Base-by-base conservation (phyloP, 2,113 vertebrate species). In the Tinamus guttatus region DNA sequence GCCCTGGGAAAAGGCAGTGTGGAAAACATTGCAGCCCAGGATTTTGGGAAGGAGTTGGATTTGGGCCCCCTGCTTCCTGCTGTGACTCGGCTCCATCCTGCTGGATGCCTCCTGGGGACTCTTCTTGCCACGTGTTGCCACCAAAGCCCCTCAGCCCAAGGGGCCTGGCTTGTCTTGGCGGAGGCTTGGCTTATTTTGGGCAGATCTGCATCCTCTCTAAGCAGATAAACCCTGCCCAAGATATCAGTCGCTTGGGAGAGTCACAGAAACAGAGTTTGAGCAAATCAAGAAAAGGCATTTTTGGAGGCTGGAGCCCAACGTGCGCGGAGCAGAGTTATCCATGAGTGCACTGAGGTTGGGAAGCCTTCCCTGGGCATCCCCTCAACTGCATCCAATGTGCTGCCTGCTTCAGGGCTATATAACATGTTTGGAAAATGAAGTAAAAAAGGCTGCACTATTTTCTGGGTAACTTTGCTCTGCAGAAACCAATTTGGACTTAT, bases 301-400 rank as follows among this genome's bases (percentile, higher is more conserved):
- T 89, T 97, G 58, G 89, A 40, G 92, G 97, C 67, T 19, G 63
- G 27, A 91, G 64, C 81, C 63, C 14, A 87, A 22, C 21, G 80
- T 91, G 59, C 27, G 5, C 75, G 45, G 80, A 96, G 68, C 83
- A 90, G 67, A 75, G 81, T 3, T 47, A 71, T 15, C 20, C 14
- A 11, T 32, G 54, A 28, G 30, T 32, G 68, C 93, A 94, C 38
- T 81, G 41, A 58, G 78, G 5, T 80, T 51, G 88, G 83, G 80
- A 96, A 94, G 91, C 73, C 52, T 85, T 94, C 70, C 91, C 65
- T 56, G 91, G 81, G 59, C 90, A 87, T 71, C 71, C 30, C 0
- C 4, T 52, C 87, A 90, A 97, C 96, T 95, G 75, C 82, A 15
- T 93, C 95, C 96, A 96, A 43, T 59, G 65, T 96, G 87, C 63